Percentiles rank a stretch among this genome's conserved stretches.
Evolutionary conservation across 2,797 vertebrate species (phyloP).

Genomic region (Nannoperca australis): DNA sequence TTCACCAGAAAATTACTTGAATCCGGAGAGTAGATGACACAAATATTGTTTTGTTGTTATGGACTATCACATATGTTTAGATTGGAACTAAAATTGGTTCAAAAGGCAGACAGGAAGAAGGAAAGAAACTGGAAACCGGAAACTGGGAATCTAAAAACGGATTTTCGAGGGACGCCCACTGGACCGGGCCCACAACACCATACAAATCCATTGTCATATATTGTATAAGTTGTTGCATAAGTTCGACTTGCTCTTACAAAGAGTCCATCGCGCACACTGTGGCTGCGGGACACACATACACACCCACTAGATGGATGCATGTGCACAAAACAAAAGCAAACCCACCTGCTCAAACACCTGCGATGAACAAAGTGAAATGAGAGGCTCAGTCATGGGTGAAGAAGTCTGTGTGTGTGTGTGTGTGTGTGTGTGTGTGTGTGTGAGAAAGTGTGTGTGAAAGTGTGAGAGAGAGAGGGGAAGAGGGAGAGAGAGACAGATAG

Average conservation of each 20-base stretch:
- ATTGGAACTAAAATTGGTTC: background rate
- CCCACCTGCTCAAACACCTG: slow-evolving; percentile 70
- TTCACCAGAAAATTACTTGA: background rate
- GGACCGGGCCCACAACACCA: background rate
- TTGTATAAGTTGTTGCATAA: slow-evolving; percentile 20
- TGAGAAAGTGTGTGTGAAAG: background rate
- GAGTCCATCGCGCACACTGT: slow-evolving; percentile 18
- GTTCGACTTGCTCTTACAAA: slow-evolving; percentile 18
- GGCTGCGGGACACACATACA: background rate
- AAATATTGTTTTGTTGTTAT: slow-evolving; percentile 18
- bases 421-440: slow-evolving; percentile 1
- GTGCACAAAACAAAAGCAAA: slow-evolving; percentile 45
- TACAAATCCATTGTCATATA: background rate
- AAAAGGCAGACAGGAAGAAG: slow-evolving; percentile 2
- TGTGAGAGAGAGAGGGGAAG: background rate
- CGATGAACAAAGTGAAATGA: slow-evolving; percentile 37
- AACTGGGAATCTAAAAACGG: background rate
- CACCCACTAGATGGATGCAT: slow-evolving; percentile 3
- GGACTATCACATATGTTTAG: background rate
- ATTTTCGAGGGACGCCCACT: background rate
- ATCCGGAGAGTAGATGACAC: background rate
- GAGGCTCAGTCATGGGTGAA: slow-evolving; percentile 40
- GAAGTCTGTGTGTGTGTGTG: slow-evolving; percentile 15
- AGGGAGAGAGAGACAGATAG: slow-evolving; percentile 34
- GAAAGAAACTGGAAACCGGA: background rate